Conservation (phyloP, 2,797 vertebrate genomes). For the Sebastes nivosus region DNA sequence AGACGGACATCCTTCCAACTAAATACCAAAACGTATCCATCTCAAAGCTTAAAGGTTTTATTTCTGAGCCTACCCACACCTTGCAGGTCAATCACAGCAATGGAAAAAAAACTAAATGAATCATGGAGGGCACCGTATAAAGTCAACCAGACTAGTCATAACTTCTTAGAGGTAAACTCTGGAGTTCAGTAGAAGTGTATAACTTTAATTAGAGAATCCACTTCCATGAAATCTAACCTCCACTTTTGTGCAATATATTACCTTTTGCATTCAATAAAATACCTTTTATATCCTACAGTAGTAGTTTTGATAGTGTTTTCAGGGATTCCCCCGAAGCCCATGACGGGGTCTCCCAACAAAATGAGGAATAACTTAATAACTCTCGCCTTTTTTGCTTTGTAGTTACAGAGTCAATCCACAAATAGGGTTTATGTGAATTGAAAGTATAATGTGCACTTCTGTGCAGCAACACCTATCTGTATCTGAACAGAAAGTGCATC, state of each 20-base stretch:
- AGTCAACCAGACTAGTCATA: background rate
- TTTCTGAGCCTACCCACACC: background rate
- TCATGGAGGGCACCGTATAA: background rate
- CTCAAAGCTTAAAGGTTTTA: background rate
- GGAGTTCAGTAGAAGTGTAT: constrained; percentile 1
- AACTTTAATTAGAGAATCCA: constrained; percentile 7
- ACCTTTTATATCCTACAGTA: background rate
- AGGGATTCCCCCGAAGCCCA: background rate
- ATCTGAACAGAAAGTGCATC: constrained; percentile 42
- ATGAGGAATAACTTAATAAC: background rate
- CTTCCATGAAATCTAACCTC: background rate
- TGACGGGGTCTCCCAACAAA: background rate
- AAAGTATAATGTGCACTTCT: constrained; percentile 1
- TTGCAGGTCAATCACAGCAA: background rate
- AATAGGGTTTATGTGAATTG: background rate
- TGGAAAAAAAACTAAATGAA: background rate
- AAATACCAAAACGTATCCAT: background rate
- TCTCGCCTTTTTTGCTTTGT: background rate
- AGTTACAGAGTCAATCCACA: constrained; percentile 5
- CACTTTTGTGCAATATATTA: constrained; percentile 35
- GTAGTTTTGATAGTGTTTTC: background rate
- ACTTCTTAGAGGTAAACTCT: background rate
- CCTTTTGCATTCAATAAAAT: constrained; percentile 19
- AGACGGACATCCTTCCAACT: background rate
- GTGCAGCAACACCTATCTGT: constrained; percentile 1